Evolutionary conservation across 2,888 invertebrate genomes (phyloP).

Genomic region (Lycophotia porphyrea): DNA sequence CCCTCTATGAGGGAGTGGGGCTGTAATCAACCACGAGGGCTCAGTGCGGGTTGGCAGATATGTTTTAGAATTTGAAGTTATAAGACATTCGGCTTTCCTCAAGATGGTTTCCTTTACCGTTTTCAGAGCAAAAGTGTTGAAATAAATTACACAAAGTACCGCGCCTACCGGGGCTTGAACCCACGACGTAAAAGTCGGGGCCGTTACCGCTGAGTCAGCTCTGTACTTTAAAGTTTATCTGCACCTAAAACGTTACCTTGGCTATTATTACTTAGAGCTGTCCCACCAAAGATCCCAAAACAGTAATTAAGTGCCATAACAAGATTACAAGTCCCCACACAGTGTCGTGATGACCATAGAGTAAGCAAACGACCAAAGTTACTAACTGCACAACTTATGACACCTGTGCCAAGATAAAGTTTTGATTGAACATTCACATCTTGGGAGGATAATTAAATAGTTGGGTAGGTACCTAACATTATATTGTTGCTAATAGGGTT

Average conservation of each 20-base stretch:
- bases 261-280: constrained; percentile 35
- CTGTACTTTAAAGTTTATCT: constrained; percentile 27
- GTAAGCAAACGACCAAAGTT: constrained; percentile 74
- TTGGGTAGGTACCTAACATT: constrained; percentile 18
- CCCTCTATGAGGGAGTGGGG: background rate
- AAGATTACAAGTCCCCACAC: constrained; percentile 65
- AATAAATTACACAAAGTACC: background rate
- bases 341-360: constrained; percentile 71
- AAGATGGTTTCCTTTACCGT: background rate
- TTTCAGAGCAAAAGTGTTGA: background rate
- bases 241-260: constrained; percentile 23
- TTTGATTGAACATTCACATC: constrained; percentile 71
- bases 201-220: background rate
- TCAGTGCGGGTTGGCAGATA: background rate
- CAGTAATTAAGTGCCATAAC: constrained; percentile 65
- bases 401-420: constrained; percentile 73
- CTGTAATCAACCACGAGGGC: background rate
- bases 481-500: background rate
- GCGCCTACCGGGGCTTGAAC: background rate
- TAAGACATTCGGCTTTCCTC: background rate
- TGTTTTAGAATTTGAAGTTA: background rate
- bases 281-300: constrained; percentile 60
- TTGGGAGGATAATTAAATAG: constrained; percentile 61
- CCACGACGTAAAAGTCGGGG: background rate
- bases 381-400: constrained; percentile 73